Evolutionary conservation across 2,888 invertebrate species (phyloP).

Genomic region (Troilus luridus): DNA sequence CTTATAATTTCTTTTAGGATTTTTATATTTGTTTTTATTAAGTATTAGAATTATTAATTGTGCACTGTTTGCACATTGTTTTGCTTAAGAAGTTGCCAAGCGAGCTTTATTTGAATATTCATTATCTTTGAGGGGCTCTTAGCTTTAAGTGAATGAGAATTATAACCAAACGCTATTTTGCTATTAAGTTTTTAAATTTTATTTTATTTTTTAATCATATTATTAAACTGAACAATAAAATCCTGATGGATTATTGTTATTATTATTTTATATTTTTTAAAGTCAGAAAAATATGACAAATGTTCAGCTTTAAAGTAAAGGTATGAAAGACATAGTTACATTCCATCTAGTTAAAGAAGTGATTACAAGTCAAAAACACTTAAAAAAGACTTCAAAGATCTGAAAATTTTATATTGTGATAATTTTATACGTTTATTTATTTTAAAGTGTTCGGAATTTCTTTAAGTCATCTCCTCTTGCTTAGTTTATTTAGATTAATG

Average conservation of each 20-base stretch:
- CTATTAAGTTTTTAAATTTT: conserved; percentile 36
- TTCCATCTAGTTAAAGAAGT: conserved; percentile 33
- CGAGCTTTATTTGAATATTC: conserved; percentile 28
- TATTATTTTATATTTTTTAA: neutral
- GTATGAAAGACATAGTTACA: neutral
- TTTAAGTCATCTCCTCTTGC: neutral
- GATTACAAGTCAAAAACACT: neutral
- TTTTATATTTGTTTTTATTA: neutral
- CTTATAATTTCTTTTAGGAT: neutral
- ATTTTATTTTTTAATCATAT: conserved; percentile 1
- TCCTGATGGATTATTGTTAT: neutral
- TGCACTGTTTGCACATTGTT: conserved; percentile 22
- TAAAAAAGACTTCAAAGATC: conserved; percentile 11
- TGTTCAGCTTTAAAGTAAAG: neutral
- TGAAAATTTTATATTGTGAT: conserved; percentile 43
- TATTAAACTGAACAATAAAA: conserved; percentile 14
- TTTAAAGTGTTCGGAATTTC: neutral
- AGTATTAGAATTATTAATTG: conserved; percentile 22
- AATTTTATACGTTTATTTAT: conserved; percentile 35
- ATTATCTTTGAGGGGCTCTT: neutral
- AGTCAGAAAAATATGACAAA: neutral
- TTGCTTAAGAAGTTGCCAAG: conserved; percentile 30
- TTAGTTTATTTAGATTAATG: neutral
- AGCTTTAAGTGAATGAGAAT: neutral
- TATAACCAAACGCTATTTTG: conserved; percentile 33